Conservation (phyloP, 2,113 vertebrate species). For the Sinocyclocheilus anshuiensis region DNA sequence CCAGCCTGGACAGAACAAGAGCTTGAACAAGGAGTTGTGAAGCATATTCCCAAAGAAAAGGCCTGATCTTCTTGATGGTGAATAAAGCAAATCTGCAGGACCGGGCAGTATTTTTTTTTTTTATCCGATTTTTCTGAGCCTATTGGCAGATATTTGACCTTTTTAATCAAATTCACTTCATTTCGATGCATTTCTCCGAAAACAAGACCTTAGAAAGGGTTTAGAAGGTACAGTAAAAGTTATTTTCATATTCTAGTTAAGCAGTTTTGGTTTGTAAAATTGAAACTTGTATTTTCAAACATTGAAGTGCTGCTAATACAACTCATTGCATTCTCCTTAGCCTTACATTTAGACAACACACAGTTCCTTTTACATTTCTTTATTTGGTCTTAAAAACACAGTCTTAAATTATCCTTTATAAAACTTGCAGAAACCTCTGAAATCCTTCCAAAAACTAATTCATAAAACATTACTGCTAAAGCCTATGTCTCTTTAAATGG, state of each 20-base stretch:
- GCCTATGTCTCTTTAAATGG: neutral
- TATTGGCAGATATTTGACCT: neutral
- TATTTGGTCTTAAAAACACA: no score
- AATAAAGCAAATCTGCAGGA: no score
- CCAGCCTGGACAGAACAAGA: no score
- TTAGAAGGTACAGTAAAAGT: no score
- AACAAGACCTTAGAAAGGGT: neutral
- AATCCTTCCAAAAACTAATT: neutral
- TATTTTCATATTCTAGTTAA: neutral
- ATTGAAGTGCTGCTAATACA: neutral
- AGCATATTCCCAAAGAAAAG: no score
- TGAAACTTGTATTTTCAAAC: no score
- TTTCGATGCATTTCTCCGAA: neutral
- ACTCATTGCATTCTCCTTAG: neutral
- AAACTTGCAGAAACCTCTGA: neutral
- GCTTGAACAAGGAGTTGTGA: no score
- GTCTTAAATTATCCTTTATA: neutral
- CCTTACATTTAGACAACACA: neutral
- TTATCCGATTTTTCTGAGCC: neutral
- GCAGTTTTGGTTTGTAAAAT: neutral
- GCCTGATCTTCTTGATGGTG: no score
- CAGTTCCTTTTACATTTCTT: neutral
- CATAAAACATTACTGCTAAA: neutral
- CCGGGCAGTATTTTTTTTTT: no score
- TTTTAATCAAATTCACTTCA: no score